Evolutionary conservation across 2,888 invertebrate genomes (phyloP), one percentile per base, ranked within the genome.

Genomic region (Metalampra italica): DNA sequence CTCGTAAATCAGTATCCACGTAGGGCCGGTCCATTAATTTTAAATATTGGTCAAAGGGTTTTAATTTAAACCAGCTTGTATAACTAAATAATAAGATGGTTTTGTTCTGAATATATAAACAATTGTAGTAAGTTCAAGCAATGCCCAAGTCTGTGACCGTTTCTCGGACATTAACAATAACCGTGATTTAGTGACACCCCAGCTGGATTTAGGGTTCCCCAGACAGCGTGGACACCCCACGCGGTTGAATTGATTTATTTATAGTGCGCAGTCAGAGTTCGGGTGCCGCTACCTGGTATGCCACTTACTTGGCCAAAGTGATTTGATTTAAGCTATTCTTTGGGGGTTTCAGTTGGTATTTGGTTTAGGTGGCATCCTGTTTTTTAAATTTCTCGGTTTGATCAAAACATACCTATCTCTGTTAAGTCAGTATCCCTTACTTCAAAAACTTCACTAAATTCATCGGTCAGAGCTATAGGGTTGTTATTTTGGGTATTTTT

Each of bases 161-260:
- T 44, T 60, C 52, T 62, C 60, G 64, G 66, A 65, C 66, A 62
- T 76, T 70, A 76, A 76, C 81, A 78, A 80, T 82, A 83, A 82
- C 77, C 49, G 71, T 83, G 82, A 83, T 83, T 82, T 83, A 83
- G 69, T 73, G 75, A 71, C 75, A 72, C 77, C 77, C 74, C 75
- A 63, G 55, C 61, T 55, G 70, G 71, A 83, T 83, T 83, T 83
- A 83, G 74, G 69, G 82, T 69, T 80, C 82, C 82, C 83, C 68
- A 68, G 80, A 65, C 75, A 66, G 59, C 59, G 69, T 78, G 83
- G 80, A 79, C 82, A 76, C 81, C 82, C 82, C 79, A 72, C 70
- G 77, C 70, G 76, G 74, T 75, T 68, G 66, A 81, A 78, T 81
- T 83, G 82, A 83, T 83, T 83, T 83, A 83, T 82, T 80, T 81